Base-by-base conservation (phyloP, 2,888 invertebrate species). In the Pelosia muscerda region DNA sequence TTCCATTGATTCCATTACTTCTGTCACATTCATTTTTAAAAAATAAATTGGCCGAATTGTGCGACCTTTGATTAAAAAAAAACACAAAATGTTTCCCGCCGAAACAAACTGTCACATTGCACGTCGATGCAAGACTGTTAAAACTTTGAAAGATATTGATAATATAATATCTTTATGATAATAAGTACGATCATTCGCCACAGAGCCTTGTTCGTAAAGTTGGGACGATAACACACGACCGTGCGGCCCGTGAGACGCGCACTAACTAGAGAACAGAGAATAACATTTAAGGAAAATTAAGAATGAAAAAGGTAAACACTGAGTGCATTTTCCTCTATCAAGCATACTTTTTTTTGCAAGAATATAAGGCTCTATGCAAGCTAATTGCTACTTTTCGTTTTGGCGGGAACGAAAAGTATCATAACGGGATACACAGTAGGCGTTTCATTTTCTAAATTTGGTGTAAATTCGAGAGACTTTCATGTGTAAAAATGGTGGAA, bases 21-120 rank as follows among this genome's bases (percentile, higher is more conserved):
- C 86, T 64, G 84, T 86, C 70, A 86, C 77, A 80, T 89, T 89
- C 86, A 89, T 88, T 81, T 84, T 53, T 58, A 65, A 66, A 76
- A 79, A 78, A 22, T 71, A 69, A 74, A 77, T 26, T 71, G 71
- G 74, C 64, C 59, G 54, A 57, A 49, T 63, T 49, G 65, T 68
- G 73, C 58, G 69, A 64, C 63, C 68, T 68, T 76, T 74, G 75
- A 82, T 73, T 73, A 64, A 72, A 13, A 42, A 72, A 65, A 73
- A 72, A 77, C 79, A 77, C 65, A 74, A 34, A 53, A 25, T n/a
- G 54, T 15, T 76, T 79, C 81, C 82, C 77, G 82, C 76, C 77
- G 77, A 80, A 82, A 71, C 75, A 71, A 78, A 86, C 85, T 86
- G 83, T 75, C 86, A 83, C 85, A 82, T 84, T 74, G 82, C 76